These are phyloP conservation scores for Periplaneta americana DNA, from an alignment of 1,140 invertebrate species.

Conservation along the genomic window DNA sequence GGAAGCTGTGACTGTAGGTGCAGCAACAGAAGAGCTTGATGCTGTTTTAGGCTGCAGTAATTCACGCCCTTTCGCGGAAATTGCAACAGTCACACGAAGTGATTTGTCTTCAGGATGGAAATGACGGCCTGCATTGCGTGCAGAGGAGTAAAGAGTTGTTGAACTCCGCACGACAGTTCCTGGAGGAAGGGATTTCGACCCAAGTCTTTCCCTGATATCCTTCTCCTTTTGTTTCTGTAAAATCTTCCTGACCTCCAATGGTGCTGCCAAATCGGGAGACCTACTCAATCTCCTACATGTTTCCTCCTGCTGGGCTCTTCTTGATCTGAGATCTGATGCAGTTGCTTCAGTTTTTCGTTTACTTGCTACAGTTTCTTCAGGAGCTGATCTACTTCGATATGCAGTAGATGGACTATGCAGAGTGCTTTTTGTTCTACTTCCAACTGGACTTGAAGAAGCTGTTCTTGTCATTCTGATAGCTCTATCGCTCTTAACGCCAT, in stretches of 20 bases:
- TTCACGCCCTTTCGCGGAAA: conserved; percentile 43
- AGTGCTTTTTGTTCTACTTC: no score
- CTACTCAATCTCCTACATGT: conserved; percentile 31
- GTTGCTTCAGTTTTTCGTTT: not conserved
- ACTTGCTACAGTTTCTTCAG: not conserved
- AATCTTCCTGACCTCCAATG: conserved; percentile 51
- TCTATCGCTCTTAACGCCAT: conserved; percentile 23
- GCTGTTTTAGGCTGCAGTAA: not conserved
- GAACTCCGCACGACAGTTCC: conserved; percentile 38
- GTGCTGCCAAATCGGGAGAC: conserved; percentile 49
- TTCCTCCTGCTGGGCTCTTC: conserved; percentile 17
- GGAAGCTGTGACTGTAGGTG: not conserved
- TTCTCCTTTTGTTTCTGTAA: conserved; percentile 37
- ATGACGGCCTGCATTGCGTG: conserved; percentile 23
- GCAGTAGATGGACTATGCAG: not conserved
- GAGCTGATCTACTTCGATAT: not conserved
- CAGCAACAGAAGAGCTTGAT: not conserved
- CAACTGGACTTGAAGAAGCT: conserved; percentile 29
- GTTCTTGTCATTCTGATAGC: conserved; percentile 35
- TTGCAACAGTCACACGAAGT: conserved; percentile 38
- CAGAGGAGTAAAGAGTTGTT: conserved; percentile 34
- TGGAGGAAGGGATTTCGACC: conserved; percentile 26
- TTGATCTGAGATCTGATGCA: not conserved
- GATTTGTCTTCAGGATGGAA: conserved; percentile 36
- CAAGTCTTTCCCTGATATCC: conserved; percentile 25